These are phyloP conservation scores for Erethizon dorsatum DNA, from an alignment of 2,797 vertebrate species.

Conservation along the genomic window DNA sequence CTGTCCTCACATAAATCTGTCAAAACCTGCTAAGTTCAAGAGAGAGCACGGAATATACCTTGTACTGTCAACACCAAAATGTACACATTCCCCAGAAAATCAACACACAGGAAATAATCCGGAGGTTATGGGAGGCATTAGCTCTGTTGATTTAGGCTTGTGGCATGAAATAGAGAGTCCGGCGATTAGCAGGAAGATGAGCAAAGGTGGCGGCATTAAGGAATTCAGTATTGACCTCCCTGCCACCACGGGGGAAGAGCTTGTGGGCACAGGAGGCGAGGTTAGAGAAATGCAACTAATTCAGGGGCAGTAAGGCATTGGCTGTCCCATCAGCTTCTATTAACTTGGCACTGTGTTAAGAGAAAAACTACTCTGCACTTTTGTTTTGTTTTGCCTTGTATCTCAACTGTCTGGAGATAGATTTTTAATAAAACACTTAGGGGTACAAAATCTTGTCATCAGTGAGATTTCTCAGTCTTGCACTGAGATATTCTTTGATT, in stretches of 20 bases:
- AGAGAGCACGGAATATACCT: constrained; percentile 92
- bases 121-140: constrained; percentile 82
- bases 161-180: constrained; percentile 80
- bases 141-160: constrained; percentile 83
- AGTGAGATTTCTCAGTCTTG: constrained; percentile 9
- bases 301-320: not conserved
- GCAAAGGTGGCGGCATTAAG: constrained; percentile 29
- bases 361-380: not conserved
- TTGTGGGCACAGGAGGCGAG: not conserved
- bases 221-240: constrained; percentile 36
- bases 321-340: not conserved
- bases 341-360: constrained; percentile 27
- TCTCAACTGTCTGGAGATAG: constrained; percentile 13
- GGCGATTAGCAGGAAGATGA: constrained; percentile 82
- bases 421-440: constrained; percentile 38
- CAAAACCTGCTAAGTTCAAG: constrained; percentile 92
- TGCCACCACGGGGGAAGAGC: not conserved
- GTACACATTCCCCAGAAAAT: constrained; percentile 86
- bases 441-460: not conserved
- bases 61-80: constrained; percentile 88
- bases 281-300: constrained; percentile 53
- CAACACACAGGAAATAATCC: constrained; percentile 81
- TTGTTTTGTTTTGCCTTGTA: not conserved
- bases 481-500: not conserved
- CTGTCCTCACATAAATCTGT: constrained; percentile 98